These are phyloP conservation scores for Oryzias melastigma DNA, from an alignment of 2,113 vertebrate species.

Conservation along the genomic window DNA sequence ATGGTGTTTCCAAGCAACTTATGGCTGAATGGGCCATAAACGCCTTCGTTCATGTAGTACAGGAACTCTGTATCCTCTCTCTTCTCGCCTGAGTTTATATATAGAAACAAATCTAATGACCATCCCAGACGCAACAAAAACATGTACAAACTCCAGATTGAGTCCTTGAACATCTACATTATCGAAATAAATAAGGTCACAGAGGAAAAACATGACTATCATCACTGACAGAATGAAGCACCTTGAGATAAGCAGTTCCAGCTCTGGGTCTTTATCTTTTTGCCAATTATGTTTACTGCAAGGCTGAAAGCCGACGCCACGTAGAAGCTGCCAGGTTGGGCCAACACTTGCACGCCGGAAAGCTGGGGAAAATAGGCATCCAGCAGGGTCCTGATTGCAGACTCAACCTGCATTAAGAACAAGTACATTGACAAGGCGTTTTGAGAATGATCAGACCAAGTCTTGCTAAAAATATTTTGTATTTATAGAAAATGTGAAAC, in stretches of 20 bases:
- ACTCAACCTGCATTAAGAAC: constrained; percentile 78
- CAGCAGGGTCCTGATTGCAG: constrained; percentile 85
- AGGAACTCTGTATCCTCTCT: constrained; percentile 85
- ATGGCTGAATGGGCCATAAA: constrained; percentile 94
- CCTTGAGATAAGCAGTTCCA: constrained; percentile 82
- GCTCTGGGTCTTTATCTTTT: constrained; percentile 82
- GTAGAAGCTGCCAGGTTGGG: constrained; percentile 91
- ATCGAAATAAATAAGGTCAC: background rate
- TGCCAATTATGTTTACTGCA: constrained; percentile 90
- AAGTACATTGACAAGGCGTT: background rate
- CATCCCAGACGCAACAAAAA: constrained; percentile 13
- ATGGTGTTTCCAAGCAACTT: constrained; percentile 83
- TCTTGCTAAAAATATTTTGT: background rate
- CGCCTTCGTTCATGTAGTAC: constrained; percentile 96
- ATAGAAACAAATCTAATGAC: background rate
- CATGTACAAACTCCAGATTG: background rate
- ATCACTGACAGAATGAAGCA: constrained; percentile 39
- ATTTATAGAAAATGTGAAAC: background rate
- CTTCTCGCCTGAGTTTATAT: constrained; percentile 76
- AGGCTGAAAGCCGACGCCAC: constrained; percentile 93
- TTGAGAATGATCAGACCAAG: background rate
- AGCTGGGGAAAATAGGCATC: constrained; percentile 89
- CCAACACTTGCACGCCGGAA: constrained; percentile 88
- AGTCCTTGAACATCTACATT: background rate
- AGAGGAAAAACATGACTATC: background rate